Percentiles rank a stretch among this genome's conserved stretches.
Evolutionary conservation across 2,113 vertebrate genomes (phyloP).

Genomic region (Gnathonemus longibarbis): DNA sequence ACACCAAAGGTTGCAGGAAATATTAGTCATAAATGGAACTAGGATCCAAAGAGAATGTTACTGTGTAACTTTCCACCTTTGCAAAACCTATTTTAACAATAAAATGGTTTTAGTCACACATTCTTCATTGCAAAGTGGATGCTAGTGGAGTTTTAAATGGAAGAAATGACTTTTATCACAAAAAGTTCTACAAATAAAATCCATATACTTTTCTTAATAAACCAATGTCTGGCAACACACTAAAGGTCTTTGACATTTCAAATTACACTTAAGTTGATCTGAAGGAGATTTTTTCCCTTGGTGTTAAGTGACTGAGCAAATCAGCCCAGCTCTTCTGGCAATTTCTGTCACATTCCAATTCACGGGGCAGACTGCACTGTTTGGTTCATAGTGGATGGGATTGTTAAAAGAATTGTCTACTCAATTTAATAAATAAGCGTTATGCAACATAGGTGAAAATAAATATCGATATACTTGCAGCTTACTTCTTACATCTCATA

Average conservation of each 20-base stretch:
- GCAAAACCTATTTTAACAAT: not conserved
- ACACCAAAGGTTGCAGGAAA: not conserved
- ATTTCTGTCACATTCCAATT: constrained; percentile 2
- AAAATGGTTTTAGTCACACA: not conserved
- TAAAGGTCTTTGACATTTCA: not conserved
- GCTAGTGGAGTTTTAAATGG: not conserved
- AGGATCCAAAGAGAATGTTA: not conserved
- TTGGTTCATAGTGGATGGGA: not conserved
- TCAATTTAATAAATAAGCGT: not conserved
- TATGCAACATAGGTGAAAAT: not conserved
- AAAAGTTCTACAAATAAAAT: not conserved
- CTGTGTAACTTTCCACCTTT: not conserved
- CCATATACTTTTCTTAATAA: not conserved
- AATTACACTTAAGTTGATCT: not conserved
- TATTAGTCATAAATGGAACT: not conserved
- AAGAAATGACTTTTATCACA: not conserved
- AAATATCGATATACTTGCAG: not conserved
- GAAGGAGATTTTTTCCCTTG: not conserved
- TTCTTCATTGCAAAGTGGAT: not conserved
- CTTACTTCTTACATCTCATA: not conserved
- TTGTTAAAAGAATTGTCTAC: not conserved
- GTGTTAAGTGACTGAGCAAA: not conserved
- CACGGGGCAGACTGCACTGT: not conserved
- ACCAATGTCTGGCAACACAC: not conserved
- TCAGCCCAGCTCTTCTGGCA: not conserved